Percentiles rank a stretch among this genome's conserved stretches.
phyloP scores from a whole-genome alignment of 2,113 vertebrate genomes.

The Leptobrachium ailaonicum region DNA sequence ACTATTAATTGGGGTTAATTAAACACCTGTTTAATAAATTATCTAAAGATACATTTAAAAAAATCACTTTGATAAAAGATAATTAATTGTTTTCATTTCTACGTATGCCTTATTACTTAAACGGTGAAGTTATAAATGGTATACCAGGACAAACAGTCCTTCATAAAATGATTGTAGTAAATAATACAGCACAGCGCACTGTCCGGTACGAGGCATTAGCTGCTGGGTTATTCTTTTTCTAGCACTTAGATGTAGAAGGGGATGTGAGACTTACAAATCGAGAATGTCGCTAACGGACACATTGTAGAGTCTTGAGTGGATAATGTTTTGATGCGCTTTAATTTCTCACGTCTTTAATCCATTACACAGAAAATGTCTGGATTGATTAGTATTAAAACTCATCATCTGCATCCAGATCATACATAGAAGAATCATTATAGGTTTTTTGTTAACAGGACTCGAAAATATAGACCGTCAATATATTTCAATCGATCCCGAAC shows the following conservation, averaged over 20 bases:
- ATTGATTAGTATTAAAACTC: background rate
- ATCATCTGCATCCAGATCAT: background rate
- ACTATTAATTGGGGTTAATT: no score
- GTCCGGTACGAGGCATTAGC: background rate
- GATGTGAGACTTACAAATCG: background rate
- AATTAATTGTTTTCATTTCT: no score
- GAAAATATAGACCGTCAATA: slow-evolving; percentile 1
- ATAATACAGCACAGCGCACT: no score
- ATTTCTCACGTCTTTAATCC: background rate
- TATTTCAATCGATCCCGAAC: background rate
- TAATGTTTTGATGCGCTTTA: background rate
- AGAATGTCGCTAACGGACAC: slow-evolving; percentile 1
- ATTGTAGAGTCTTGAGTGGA: background rate
- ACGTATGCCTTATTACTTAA: no score
- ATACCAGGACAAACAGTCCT: no score
- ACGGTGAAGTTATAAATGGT: no score
- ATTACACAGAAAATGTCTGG: background rate
- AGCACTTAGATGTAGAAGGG: background rate
- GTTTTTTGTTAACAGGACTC: background rate
- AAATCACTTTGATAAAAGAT: no score
- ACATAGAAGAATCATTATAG: slow-evolving; percentile 5
- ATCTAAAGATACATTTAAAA: no score
- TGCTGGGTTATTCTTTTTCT: background rate
- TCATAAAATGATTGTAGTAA: no score
- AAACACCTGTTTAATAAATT: no score